These are phyloP conservation scores for Antheraea yamamai DNA, from an alignment of 2,888 invertebrate genomes.

Conservation along the genomic window DNA sequence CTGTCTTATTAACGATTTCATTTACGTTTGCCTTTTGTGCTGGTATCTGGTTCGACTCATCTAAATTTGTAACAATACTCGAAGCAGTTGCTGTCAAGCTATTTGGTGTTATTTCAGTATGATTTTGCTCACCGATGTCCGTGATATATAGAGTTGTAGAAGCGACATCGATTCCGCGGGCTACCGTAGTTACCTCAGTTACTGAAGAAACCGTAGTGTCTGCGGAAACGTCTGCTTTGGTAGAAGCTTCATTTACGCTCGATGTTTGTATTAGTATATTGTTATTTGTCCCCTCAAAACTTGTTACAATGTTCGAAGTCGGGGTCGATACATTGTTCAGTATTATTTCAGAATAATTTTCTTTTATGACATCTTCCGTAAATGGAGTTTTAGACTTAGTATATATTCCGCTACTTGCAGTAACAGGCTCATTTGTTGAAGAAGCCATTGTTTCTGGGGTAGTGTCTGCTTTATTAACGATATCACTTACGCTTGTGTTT, in stretches of 20 bases:
- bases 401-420: background rate
- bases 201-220: background rate
- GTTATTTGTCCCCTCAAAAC: background rate
- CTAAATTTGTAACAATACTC: background rate
- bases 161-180: background rate
- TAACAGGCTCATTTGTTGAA: background rate
- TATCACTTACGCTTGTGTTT: background rate
- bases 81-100: background rate
- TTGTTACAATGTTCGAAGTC: too few species aligned
- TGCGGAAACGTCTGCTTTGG: background rate
- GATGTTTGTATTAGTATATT: background rate
- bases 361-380: background rate
- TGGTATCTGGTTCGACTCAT: background rate
- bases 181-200: background rate
- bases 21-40: background rate
- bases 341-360: background rate
- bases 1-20: background rate
- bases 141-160: background rate
- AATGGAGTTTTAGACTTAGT: background rate
- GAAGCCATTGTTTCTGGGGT: background rate
- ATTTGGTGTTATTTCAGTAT: background rate
- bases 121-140: background rate
- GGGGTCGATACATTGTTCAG: too few species aligned
- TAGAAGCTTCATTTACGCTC: background rate
- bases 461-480: background rate